phyloP scores from a whole-genome alignment of 2,888 invertebrate genomes.

The Poecilus cupreus region DNA sequence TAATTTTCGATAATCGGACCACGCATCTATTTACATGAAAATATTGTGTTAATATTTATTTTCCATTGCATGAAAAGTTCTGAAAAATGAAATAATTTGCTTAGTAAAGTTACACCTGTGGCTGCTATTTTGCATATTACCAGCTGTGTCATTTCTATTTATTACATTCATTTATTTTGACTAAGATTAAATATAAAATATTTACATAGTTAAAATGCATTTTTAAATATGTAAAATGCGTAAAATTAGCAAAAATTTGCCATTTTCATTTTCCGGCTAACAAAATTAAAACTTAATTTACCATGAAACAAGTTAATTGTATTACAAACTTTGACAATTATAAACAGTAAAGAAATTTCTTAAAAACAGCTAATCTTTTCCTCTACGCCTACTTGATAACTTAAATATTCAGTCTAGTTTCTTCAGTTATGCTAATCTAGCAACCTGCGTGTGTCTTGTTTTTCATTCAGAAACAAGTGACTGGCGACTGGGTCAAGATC shows the following conservation, averaged over 20 bases:
- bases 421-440: background rate
- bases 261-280: background rate
- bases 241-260: background rate
- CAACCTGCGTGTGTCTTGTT: constrained; percentile 1
- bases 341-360: background rate
- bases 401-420: background rate
- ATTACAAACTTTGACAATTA: constrained; percentile 7
- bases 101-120: background rate
- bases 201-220: background rate
- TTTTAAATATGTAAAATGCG: constrained; percentile 1
- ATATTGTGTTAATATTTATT: no score
- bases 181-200: background rate
- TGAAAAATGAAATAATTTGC: no score
- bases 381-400: background rate
- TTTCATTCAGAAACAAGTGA: constrained; percentile 1
- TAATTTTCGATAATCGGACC: no score
- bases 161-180: background rate
- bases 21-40: no score
- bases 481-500: constrained; percentile 3
- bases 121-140: background rate
- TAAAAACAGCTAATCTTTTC: background rate
- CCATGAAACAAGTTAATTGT: background rate
- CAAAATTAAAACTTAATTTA: background rate
- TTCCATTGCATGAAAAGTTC: no score
- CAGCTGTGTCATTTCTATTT: background rate